A percentile compares a stretch with the other conserved stretches of the same genome.
phyloP scores from a whole-genome alignment of 2,797 vertebrate genomes.

The Neopelma chrysocephalum region DNA sequence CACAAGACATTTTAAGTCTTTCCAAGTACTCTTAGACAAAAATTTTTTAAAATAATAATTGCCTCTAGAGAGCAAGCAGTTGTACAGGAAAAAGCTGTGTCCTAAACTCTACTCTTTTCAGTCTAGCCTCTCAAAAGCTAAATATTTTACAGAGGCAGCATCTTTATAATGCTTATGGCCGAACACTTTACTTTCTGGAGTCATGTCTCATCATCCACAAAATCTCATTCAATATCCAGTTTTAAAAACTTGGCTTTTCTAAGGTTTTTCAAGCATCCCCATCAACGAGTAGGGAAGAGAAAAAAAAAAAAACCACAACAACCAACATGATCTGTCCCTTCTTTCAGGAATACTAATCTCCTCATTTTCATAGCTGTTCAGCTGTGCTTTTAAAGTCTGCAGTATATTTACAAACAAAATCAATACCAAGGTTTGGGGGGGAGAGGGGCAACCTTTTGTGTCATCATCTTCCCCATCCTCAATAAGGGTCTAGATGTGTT shows the following conservation, averaged over 20 bases:
- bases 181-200: not conserved
- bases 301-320: not conserved
- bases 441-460: not conserved
- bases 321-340: fast-evolving
- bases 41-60: not conserved
- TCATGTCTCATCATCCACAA: not conserved
- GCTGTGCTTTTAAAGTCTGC: not conserved
- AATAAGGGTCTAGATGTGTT: not conserved
- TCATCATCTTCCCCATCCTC: not conserved
- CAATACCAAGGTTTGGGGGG: not conserved
- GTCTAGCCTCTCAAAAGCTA: not conserved
- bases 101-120: not conserved
- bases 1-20: not conserved
- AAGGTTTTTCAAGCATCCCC: not conserved
- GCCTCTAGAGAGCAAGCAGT: not conserved
- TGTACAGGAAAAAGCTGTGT: not conserved
- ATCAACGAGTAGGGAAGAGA: not conserved
- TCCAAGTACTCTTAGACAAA: not conserved
- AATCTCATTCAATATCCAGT: not conserved
- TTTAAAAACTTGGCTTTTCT: not conserved
- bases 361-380: not conserved
- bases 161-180: not conserved
- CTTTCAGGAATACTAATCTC: not conserved
- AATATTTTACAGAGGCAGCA: conserved; percentile 10
- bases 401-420: not conserved